phyloP scores from a whole-genome alignment of 2,888 invertebrate genomes.

The Drosophila testacea region DNA sequence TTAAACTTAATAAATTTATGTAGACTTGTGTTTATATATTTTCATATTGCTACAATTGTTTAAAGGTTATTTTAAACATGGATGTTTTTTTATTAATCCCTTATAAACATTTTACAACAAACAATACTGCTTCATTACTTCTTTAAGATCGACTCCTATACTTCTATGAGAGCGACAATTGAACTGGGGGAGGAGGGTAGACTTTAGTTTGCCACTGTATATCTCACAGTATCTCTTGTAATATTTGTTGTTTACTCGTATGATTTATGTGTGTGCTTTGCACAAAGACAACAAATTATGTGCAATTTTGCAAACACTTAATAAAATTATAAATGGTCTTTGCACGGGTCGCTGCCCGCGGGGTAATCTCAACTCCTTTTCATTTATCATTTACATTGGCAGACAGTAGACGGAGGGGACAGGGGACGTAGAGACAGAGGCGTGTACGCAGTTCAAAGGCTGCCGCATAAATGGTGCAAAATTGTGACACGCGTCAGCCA shows the following conservation, averaged over 20 bases:
- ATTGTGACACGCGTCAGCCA: constrained; percentile 82
- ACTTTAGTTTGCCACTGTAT: background rate
- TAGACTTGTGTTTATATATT: too few species aligned
- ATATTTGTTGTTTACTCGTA: constrained; percentile 31
- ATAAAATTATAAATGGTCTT: constrained; percentile 82
- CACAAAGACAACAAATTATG: constrained; percentile 80
- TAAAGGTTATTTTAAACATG: too few species aligned
- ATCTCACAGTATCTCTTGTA: background rate
- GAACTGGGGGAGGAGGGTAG: too few species aligned
- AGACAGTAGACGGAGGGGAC: constrained; percentile 37
- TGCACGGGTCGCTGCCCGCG: constrained; percentile 56
- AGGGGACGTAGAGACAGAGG: constrained; percentile 10
- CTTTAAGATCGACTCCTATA: too few species aligned
- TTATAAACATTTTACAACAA: too few species aligned
- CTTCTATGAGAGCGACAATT: too few species aligned
- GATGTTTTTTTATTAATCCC: too few species aligned
- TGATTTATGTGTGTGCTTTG: constrained; percentile 48
- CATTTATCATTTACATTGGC: constrained; percentile 72
- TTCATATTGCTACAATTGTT: too few species aligned
- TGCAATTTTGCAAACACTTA: constrained; percentile 81
- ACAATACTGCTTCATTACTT: too few species aligned
- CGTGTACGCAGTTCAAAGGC: constrained; percentile 69
- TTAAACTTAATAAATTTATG: too few species aligned
- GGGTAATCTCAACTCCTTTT: constrained; percentile 63
- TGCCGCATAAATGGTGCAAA: constrained; percentile 76